A percentile compares a stretch with the other conserved stretches of the same genome.
Evolutionary conservation across 92 coral and sea anemone species (phyloP).

Genomic region (Virgularia gustaviana): DNA sequence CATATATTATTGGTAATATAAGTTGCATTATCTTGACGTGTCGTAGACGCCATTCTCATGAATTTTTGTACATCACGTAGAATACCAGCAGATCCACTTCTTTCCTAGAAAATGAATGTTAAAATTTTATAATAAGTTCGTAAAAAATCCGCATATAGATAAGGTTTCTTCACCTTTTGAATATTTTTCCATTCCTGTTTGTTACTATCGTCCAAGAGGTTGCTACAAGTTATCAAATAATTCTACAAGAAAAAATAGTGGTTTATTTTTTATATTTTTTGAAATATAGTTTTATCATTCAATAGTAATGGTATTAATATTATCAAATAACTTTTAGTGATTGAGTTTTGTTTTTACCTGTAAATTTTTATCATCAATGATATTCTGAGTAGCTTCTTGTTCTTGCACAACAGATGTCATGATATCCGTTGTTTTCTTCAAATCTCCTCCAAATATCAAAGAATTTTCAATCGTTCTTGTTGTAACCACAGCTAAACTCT

Average conservation of each 20-base stretch:
- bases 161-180: constrained; percentile 82
- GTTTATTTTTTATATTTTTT: background rate
- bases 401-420: constrained; percentile 90
- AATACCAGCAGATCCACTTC: constrained; percentile 86
- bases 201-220: constrained; percentile 84
- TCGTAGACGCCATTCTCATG: constrained; percentile 79
- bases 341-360: no score
- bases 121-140: background rate
- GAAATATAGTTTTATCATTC: no score
- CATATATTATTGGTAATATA: constrained; percentile 81
- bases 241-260: constrained; percentile 47
- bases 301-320: no score
- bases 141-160: background rate
- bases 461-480: constrained; percentile 96
- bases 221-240: constrained; percentile 79
- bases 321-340: no score
- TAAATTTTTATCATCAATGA: no score
- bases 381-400: constrained; percentile 53
- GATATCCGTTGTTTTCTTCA: constrained; percentile 77
- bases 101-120: constrained; percentile 42
- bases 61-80: constrained; percentile 89
- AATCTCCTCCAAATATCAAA: constrained; percentile 93
- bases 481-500: constrained; percentile 75
- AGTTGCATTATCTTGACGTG: constrained; percentile 68
- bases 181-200: constrained; percentile 90